Base-by-base conservation (phyloP, 2,113 vertebrate species). In the Hippoglossus stenolepis region DNA sequence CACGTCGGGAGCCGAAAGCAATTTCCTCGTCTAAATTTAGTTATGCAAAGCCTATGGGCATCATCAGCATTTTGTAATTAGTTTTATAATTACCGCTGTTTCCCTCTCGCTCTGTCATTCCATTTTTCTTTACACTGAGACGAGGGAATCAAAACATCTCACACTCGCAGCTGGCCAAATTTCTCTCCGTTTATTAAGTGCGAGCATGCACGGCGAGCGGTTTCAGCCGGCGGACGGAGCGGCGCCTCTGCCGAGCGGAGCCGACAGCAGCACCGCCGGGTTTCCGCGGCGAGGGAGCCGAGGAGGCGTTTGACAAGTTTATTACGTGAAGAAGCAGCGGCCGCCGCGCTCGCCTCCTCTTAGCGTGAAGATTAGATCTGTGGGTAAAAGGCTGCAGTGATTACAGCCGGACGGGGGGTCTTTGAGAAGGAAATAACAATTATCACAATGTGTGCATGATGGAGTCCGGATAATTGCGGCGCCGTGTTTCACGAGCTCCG, bases 1-100 rank as follows among this genome's bases (percentile, higher is more conserved):
- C 92, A 94, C 94, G 70, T 94, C 94, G 94, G 93, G 95, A 96
- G 96, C 97, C 95, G 95, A 97, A 98, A 97, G 97, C 97, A 98
- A 98, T 98, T 98, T 99, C 96, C 96, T 96, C 95, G 94, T 96
- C 96, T 97, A 97, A 97, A 98, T 97, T 96, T 98, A 98, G 97
- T 98, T 97, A 98, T 97, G 96, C 96, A 97, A 97, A 97, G 97
- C 97, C 97, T 97, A 94, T 96, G 96, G 97, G 97, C 96, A 97
- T 97, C 97, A 97, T 98, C 97, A 98, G 96, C 96, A 95, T 97
- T 98, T 97, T 96, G 96, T 98, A 98, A 98, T 98, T 98, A 99
- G 96, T 99, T 99, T 99, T 97, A 97, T 98, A 98, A 99, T 99
- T 98, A 98, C 97, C 97, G 95, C 97, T 96, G 97, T 97, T 97